Evolutionary conservation across 2,888 invertebrate species (phyloP), one percentile per base, ranked within the genome.

Genomic region (Cephonodes hylas): DNA sequence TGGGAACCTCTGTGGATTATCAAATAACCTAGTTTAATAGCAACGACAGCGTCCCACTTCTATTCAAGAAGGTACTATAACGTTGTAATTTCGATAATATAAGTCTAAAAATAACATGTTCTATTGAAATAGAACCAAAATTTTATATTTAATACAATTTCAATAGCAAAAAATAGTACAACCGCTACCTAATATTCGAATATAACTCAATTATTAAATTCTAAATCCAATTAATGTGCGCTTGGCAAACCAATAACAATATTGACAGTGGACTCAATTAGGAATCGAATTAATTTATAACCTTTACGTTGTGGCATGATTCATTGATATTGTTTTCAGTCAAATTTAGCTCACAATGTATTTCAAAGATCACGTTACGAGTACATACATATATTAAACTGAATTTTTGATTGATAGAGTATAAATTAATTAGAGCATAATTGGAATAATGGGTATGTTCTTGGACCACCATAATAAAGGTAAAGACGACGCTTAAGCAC

Each of bases 171-270:
- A 20, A 44, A 8, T 18, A 44, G 20, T 20, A 20, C 8, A 20
- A 44, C 7, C 10, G 20, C 15, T 22, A 23, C 22, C 22, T 22
- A 46, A 38, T 5, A n/a, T 5, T n/a, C 22, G 5, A 5, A 22
- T 46, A 23, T 46, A 46, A 13, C 10, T 22, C 23, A 46, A 46
- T 46, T 46, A 46, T 23, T 20, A 46, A 46, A 46, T 5, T 13
- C 22, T 23, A 46, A 13, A 22, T 46, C 45, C 45, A 6, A 23
- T 23, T 46, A 22, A 23, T 46, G 10, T 46, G 22, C 45, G 23
- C 45, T 22, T 23, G 45, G 63, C 62, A 59, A 62, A 65, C 46
- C 27, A 65, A 65, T 63, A 58, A 20, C 62, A 63, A 58, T 38
- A 64, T 66, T 63, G 42, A 57, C 23, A 56, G 25, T 23, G 56